Conservation (phyloP, 2,797 vertebrate genomes). For the Serranus cabrilla region DNA sequence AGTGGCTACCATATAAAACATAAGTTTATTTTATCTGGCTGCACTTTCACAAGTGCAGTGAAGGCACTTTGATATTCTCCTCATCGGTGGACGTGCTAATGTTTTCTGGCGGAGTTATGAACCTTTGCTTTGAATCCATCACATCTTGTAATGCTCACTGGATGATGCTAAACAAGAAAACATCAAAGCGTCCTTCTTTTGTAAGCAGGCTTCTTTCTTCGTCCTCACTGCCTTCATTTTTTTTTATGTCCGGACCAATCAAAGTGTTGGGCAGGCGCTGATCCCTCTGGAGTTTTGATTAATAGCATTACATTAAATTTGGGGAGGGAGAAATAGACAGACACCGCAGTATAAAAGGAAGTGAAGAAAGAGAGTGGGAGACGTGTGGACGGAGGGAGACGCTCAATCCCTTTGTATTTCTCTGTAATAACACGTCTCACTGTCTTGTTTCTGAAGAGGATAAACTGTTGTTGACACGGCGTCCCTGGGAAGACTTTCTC, state of each 20-base stretch:
- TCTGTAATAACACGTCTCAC: conserved; percentile 30
- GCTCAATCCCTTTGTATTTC: conserved; percentile 32
- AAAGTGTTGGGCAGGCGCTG: conserved; percentile 44
- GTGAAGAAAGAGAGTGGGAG: conserved; percentile 24
- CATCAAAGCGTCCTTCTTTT: conserved; percentile 33
- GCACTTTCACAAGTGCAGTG: not conserved
- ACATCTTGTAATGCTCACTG: not conserved
- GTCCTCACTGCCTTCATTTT: conserved; percentile 19
- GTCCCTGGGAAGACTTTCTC: conserved; percentile 28
- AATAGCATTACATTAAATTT: conserved; percentile 65
- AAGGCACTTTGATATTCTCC: not conserved
- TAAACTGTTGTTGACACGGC: conserved; percentile 43
- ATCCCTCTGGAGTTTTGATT: conserved; percentile 69
- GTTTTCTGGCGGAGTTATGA: not conserved
- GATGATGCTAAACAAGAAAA: conserved; percentile 16
- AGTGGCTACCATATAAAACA: not conserved
- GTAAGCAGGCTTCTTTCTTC: not conserved
- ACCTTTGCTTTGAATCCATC: conserved; percentile 24
- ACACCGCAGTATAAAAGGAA: conserved; percentile 28
- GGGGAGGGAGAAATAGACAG: conserved; percentile 7
- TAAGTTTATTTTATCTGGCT: not conserved
- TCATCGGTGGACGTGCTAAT: not conserved
- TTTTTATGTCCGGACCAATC: conserved; percentile 39
- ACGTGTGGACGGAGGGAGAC: conserved; percentile 27
- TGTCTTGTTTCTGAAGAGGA: conserved; percentile 32